Percentiles rank a stretch among this genome's conserved stretches.
phyloP scores from a whole-genome alignment of 2,113 vertebrate species.

The Hemiprocne comata region DNA sequence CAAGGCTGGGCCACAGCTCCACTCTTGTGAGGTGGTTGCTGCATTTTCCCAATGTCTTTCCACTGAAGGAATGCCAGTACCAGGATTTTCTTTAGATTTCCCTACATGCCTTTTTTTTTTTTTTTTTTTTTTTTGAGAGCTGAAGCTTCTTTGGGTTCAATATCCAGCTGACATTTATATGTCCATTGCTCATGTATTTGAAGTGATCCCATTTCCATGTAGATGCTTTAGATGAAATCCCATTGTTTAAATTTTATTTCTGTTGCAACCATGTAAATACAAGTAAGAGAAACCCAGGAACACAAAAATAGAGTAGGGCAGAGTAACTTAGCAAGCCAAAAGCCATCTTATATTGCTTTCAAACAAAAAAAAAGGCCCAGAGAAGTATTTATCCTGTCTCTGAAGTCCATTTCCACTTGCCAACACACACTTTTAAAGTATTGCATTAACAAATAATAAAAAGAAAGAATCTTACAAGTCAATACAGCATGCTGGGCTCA shows the following conservation, averaged over 20 bases:
- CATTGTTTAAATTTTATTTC: not conserved
- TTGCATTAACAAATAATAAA: not conserved
- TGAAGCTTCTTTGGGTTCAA: not conserved
- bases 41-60: not conserved
- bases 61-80: not conserved
- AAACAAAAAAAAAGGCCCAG: not conserved
- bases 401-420: not conserved
- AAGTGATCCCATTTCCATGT: not conserved
- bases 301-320: not conserved
- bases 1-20: not conserved
- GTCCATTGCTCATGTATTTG: not conserved
- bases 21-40: not conserved
- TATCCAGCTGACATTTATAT: not conserved
- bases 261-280: not conserved
- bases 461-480: not conserved
- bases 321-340: not conserved
- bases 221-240: not conserved
- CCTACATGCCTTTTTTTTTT: not conserved
- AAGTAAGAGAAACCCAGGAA: not conserved
- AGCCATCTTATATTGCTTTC: not conserved
- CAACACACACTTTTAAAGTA: not conserved
- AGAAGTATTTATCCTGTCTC: not conserved
- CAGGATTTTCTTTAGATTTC: not conserved
- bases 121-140: not conserved
- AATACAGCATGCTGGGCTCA: not conserved